Base-by-base conservation (phyloP, 2,797 vertebrate genomes). In the Channa striata region DNA sequence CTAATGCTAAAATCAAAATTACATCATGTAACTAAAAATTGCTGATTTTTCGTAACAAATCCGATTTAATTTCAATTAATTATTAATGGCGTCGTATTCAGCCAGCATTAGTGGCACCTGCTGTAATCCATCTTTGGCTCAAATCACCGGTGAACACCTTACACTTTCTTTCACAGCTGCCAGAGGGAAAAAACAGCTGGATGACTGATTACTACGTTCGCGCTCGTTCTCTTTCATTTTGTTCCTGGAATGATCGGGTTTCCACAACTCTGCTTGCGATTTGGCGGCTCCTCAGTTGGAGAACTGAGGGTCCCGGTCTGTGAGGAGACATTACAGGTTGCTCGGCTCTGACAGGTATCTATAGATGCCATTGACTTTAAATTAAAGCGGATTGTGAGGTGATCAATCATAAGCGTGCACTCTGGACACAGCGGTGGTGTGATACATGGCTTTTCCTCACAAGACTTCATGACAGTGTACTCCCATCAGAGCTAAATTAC, bases 261-360 rank as follows among this genome's bases (percentile, higher is more conserved):
- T 46, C 63, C 48, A 37, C 74, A 66, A 74, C 58, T 59, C 52
- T 2, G 16, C 60, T 54, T 0, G 25, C 25, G 13, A 11, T 76
- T 74, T 64, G 66, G 56, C 54, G 16, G 57, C 59, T 68, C 59
- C 58, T 74, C 47, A 34, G 43, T 40, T 21, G 46, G 39, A 61
- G 66, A 71, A 57, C 47, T 11, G 65, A 72, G 43, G 74, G 46
- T 67, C 61, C 63, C 3, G 78, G 59, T 62, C 59, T 48, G 65
- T 34, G 68, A 78, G 72, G 82, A 83, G 74, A 85, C 88, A 83
- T 90, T 87, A 82, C 72, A 50, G 77, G 74, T 74, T 53, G 78
- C 78, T 80, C 61, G 1, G 19, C 65, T 51, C 83, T 92, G 93
- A 92, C 92, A 88, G 90, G 87, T 91, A 93, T 93, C 93, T 93